Evolutionary conservation across 2,888 invertebrate genomes (phyloP), one percentile per base, ranked within the genome.

Genomic region (Eilema caniola): DNA sequence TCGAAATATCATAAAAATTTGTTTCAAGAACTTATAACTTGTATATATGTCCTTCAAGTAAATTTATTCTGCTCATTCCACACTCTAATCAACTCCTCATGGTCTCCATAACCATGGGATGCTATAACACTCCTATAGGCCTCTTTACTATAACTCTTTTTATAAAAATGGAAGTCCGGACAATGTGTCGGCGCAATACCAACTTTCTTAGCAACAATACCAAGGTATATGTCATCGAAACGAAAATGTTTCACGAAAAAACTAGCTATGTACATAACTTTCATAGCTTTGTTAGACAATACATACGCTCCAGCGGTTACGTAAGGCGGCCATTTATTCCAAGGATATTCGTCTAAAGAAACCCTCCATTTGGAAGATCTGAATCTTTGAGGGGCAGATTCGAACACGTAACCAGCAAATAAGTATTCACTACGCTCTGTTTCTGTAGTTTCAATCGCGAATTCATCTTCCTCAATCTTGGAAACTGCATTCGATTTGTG

Each of bases 221-320:
- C 98, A 65, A 99, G 89, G 88, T 97, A 99, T 73, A 99, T 97
- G 87, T 99, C 99, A 90, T 99, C 99, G 88, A 99, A 99, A 74
- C 97, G 96, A 83, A 99, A 98, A 86, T 97, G 97, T 85, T 98
- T 97, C 0, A 98, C 97, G 84, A 97, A 98, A 73, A 97, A 96
- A 90, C 98, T 98, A 0, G 96, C 97, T 77, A 97, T 97, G 86
- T 98, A 98, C 90, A 99, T 94, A 70, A 97, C 96, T 61, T 96
- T 90, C 76, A 98, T 94, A 0, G 98, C 97, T 79, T 96, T 96
- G 82, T 96, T 96, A 0, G 98, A 98, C 25, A 99, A 80, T 10
- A 99, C 94, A 83, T 97, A 98, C 10, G 98, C 97, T 0, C 98
- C 99, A 0, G 98, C 99, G 0, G 99, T 98, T 0, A 98, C 96